Base-by-base conservation (phyloP, 2,888 invertebrate species). In the Sesia bembeciformis region DNA sequence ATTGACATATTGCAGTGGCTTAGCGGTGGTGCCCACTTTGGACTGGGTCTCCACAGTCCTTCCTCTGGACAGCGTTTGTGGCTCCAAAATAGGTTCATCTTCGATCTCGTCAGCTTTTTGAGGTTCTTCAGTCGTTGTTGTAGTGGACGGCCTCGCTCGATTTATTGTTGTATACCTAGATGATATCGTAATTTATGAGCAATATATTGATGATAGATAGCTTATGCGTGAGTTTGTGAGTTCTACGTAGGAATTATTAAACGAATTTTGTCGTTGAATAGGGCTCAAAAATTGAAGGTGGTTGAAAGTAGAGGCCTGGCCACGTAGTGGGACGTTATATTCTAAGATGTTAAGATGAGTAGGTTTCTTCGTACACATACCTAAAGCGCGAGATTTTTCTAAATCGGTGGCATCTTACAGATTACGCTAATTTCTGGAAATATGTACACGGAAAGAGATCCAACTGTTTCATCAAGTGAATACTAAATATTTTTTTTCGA, bases 1-100 rank as follows among this genome's bases (percentile, higher is more conserved):
- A 54, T 93, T 95, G 0, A 94, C 93, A 65, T 95, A 95, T 60
- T 94, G 92, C 53, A 90, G 66, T 8, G 84, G 78, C 5, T 87
- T 91, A 5, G 79, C 67, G 2, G 84, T 81, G 23, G 83, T 79
- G 5, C 72, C 78, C 0, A 74, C 67, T 4, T 65, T 69, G n/a
- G 64, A 55, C 7, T 70, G 73, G 1, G 64, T 51, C 2, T 76
- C 77, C 2, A 65, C 72, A 5, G 76, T 59, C 62, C 81, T 67
- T 0, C 71, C 63, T 51, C 75, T 63, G 2, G 68, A 58, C 3
- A 61, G 54, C 40, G 60, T 59, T 3, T 64, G 61, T n/a, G 67
- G 65, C 6, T 68, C 70, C 5, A 70, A 68, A 4, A 76, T 76
- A 4, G 70, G 67, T n/a, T 81, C 75, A 0, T 71, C 69, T 40